These are phyloP conservation scores for Chiridota heheva DNA, from an alignment of 35 echinoderm and acorn worm species.

Conservation along the genomic window DNA sequence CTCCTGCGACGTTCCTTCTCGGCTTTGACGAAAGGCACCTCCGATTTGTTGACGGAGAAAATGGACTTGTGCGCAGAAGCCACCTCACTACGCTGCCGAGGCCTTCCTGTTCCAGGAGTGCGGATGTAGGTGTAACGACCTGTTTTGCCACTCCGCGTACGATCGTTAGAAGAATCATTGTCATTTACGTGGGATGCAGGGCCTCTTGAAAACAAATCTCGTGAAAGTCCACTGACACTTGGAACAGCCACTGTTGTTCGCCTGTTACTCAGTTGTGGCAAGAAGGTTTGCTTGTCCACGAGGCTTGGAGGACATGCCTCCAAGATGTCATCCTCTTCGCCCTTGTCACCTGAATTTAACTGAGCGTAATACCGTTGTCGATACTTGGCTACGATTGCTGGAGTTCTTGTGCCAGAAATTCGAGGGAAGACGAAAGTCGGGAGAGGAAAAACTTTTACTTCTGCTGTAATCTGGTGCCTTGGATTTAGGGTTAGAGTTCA, in stretches of 20 bases:
- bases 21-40: constrained; percentile 16
- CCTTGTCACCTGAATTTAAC: constrained; percentile 28
- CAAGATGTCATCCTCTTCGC: not conserved
- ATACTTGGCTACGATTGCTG: constrained; percentile 66
- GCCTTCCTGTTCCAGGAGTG: constrained; percentile 56
- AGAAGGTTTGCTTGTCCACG: not conserved
- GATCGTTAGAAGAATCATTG: no score
- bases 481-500: constrained; percentile 74
- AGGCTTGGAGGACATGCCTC: constrained; percentile 16
- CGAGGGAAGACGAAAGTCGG: constrained; percentile 52
- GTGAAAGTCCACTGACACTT: not conserved
- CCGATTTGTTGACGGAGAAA: constrained; percentile 37
- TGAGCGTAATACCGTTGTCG: constrained; percentile 42
- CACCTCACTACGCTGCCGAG: not conserved
- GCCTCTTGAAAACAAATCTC: no score
- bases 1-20: constrained; percentile 65
- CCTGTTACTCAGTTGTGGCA: constrained; percentile 40
- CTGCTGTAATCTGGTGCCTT: constrained; percentile 11
- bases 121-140: constrained; percentile 59
- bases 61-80: not conserved
- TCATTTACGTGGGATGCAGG: no score
- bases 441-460: not conserved
- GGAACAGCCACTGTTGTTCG: constrained; percentile 24
- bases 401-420: constrained; percentile 59
- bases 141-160: no score